A percentile compares a stretch with the other conserved stretches of the same genome.
Conservation (phyloP, 2,113 vertebrate species). For the Pachyramphus minor region DNA sequence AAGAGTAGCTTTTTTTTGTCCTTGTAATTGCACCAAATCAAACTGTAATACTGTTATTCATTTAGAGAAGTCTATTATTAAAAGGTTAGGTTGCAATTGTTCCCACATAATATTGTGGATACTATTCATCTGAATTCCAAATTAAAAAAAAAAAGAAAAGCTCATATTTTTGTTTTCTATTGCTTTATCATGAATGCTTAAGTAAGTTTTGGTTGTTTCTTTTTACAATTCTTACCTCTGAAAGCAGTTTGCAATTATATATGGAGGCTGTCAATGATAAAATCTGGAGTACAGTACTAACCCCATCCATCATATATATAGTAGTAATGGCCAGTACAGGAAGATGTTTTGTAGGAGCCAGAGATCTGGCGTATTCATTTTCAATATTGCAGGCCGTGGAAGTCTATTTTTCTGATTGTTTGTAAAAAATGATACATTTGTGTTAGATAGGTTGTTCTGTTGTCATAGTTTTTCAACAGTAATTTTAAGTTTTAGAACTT, state of each 20-base stretch:
- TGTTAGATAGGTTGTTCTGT: background rate
- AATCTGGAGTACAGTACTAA: background rate
- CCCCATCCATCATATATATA: background rate
- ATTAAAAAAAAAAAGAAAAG: background rate
- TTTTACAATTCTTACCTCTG: background rate
- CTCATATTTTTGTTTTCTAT: background rate
- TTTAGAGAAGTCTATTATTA: background rate
- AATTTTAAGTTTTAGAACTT: background rate
- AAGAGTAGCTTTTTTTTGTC: background rate
- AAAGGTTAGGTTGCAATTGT: background rate
- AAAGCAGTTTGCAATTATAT: background rate
- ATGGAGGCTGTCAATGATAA: background rate
- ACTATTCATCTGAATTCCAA: background rate
- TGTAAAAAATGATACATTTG: background rate
- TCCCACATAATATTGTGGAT: background rate
- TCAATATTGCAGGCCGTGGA: background rate
- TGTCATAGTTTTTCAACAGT: background rate
- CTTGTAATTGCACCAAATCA: background rate
- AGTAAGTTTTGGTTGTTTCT: background rate
- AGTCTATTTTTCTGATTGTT: conserved; percentile 14
- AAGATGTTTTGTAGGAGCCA: background rate
- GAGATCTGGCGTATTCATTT: background rate
- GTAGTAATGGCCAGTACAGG: background rate
- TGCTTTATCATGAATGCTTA: background rate
- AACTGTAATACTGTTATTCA: background rate